Conservation (phyloP, 2,888 invertebrate genomes). For the Anoncus sp. region DNA sequence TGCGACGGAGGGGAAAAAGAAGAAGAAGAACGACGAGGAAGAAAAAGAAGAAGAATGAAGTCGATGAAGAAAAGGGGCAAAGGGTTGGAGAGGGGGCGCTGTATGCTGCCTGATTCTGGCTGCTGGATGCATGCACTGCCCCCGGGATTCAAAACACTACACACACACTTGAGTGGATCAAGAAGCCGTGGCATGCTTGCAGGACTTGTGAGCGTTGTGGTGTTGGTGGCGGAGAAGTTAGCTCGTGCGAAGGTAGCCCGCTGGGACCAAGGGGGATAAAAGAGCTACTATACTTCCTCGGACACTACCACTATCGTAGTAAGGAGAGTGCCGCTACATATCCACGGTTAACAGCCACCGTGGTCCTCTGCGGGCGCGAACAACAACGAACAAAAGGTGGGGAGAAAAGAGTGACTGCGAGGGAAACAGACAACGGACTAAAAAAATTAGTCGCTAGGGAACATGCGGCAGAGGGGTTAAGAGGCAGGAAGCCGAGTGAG, state of each 20-base stretch:
- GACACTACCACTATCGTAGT: slow-evolving; percentile 31
- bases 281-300: slow-evolving; percentile 61
- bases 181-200: slow-evolving; percentile 78
- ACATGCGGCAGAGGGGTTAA: slow-evolving; percentile 46
- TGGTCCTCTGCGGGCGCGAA: slow-evolving; percentile 59
- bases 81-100: slow-evolving; percentile 57
- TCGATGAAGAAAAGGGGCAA: slow-evolving; percentile 32
- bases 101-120: slow-evolving; percentile 47
- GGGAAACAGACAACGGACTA: slow-evolving; percentile 31
- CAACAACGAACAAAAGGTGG: slow-evolving; percentile 58
- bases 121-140: slow-evolving; percentile 50
- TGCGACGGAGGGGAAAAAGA: slow-evolving; percentile 35
- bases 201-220: slow-evolving; percentile 81
- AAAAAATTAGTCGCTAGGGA: slow-evolving; percentile 42
- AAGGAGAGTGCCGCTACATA: slow-evolving; percentile 22
- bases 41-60: slow-evolving; percentile 19
- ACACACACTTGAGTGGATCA: slow-evolving; percentile 71
- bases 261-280: slow-evolving; percentile 54
- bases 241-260: slow-evolving; percentile 71
- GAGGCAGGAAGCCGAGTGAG: slow-evolving; percentile 37
- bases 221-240: slow-evolving; percentile 76
- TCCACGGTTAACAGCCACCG: slow-evolving; percentile 53
- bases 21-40: slow-evolving; percentile 21
- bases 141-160: slow-evolving; percentile 32
- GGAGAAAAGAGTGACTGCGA: slow-evolving; percentile 49